Base-by-base conservation (phyloP, 2,888 invertebrate species). In the Parnassius glacialis region DNA sequence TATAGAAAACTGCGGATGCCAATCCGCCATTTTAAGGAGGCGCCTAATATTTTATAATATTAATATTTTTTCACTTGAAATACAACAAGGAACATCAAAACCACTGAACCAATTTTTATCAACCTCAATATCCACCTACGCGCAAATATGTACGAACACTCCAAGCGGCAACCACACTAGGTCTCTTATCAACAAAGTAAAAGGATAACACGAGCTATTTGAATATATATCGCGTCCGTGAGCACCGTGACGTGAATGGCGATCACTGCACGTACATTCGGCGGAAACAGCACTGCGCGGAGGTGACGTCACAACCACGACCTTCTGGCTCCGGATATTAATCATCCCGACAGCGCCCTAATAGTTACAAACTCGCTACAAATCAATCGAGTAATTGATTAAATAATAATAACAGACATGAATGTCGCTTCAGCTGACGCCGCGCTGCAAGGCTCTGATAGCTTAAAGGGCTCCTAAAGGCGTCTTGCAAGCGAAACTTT, bases 261-360 rank as follows among this genome's bases (percentile, higher is more conserved):
- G 64, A 69, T 65, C 55, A 54, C 52, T 50, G 62, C 71, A 69
- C 69, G 73, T 74, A 67, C 65, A 61, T 48, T 57, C 78, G 78
- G 76, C 87, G 90, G 90, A 90, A 89, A 83, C 78, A 72, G 77
- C 78, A 76, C 75, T 78, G 77, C 72, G 79, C 85, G 84, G 86
- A 84, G 83, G 81, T 89, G 90, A 90, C 90, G 89, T 89, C 89
- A 90, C 76, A 69, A 74, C 74, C 74, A 81, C 87, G 87, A 83
- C 87, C 87, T 88, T 87, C 86, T 79, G 81, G 77, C 76, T 72
- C 76, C 89, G 90, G 89, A 90, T 87, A 90, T 90, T 89, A 90
- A 89, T 90, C 89, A 90, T 87, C 83, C 87, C 81, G 61, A 42
- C 43, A 34, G 13, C 61, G 25, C 45, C 13, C 34, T 34, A 34